Conservation (phyloP, 2,888 invertebrate species). For the Marasmarcha lunaedactyla region DNA sequence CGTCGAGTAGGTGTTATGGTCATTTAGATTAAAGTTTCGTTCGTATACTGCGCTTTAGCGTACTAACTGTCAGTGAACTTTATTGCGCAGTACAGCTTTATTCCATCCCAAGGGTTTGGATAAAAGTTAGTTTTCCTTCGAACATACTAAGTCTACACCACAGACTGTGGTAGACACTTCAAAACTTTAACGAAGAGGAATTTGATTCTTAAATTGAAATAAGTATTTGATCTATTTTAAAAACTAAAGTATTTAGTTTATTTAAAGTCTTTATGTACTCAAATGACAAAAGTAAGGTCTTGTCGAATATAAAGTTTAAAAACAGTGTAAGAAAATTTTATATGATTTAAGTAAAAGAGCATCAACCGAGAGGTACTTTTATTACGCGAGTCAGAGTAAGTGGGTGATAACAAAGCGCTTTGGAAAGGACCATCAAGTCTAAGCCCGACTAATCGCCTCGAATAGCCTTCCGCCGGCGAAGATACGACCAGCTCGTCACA, state of each 20-base stretch:
- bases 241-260: too few species aligned
- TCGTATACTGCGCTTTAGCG: too few species aligned
- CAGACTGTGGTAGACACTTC: slow-evolving; percentile 32
- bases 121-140: slow-evolving; percentile 24
- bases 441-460: slow-evolving; percentile 47
- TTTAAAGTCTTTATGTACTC: too few species aligned
- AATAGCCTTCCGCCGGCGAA: slow-evolving; percentile 8
- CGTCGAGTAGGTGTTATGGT: too few species aligned
- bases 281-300: too few species aligned
- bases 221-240: too few species aligned
- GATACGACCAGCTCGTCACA: slow-evolving; percentile 28
- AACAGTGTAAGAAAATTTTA: too few species aligned
- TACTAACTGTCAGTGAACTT: slow-evolving; percentile 16
- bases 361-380: too few species aligned
- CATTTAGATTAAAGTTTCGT: too few species aligned
- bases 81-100: slow-evolving; percentile 22
- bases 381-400: slow-evolving; percentile 17
- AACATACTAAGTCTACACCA: slow-evolving; percentile 11
- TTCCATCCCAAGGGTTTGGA: slow-evolving; percentile 27
- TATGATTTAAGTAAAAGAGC: too few species aligned
- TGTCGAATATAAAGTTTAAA: too few species aligned
- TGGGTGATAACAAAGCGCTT: slow-evolving; percentile 55
- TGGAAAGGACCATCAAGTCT: slow-evolving; percentile 42
- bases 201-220: too few species aligned
- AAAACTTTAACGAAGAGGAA: slow-evolving; percentile 19